Conservation (phyloP, 1,140 invertebrate species). For the Alviniconcha marisindica region DNA sequence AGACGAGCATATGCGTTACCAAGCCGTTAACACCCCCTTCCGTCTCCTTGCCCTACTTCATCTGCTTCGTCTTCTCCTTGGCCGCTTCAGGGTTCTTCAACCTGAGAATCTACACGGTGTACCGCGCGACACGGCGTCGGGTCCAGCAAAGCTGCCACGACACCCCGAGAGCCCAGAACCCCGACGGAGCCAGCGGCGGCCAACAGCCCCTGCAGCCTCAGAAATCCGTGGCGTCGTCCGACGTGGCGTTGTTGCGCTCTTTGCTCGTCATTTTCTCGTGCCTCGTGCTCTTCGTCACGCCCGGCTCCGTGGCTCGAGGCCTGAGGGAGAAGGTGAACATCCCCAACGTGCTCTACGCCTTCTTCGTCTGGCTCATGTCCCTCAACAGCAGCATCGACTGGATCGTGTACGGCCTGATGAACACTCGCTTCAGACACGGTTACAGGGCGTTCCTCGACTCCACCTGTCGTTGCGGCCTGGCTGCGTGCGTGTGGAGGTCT, state of each 20-base stretch:
- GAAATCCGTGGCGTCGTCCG: neutral
- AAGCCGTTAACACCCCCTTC: neutral
- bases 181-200: neutral
- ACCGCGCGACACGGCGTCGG: neutral
- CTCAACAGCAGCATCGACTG: slow-evolving; percentile 44
- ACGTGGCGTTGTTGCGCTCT: slow-evolving; percentile 25
- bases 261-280: slow-evolving; percentile 34
- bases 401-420: slow-evolving; percentile 46
- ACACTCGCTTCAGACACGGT: slow-evolving; percentile 33
- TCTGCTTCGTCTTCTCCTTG: neutral
- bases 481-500: no score
- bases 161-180: neutral
- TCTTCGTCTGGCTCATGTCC: slow-evolving; percentile 31
- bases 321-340: slow-evolving; percentile 1
- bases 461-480: no score
- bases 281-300: slow-evolving; percentile 29
- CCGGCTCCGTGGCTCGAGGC: slow-evolving; percentile 3
- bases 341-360: slow-evolving; percentile 12
- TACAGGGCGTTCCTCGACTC: slow-evolving; percentile 34
- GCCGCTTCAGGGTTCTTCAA: neutral
- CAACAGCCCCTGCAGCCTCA: neutral
- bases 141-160: neutral
- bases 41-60: neutral
- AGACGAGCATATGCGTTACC: neutral
- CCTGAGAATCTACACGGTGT: neutral